Evolutionary conservation across 2,797 vertebrate genomes (phyloP), one percentile per base, ranked within the genome.

Genomic region (Streptopelia turtur): DNA sequence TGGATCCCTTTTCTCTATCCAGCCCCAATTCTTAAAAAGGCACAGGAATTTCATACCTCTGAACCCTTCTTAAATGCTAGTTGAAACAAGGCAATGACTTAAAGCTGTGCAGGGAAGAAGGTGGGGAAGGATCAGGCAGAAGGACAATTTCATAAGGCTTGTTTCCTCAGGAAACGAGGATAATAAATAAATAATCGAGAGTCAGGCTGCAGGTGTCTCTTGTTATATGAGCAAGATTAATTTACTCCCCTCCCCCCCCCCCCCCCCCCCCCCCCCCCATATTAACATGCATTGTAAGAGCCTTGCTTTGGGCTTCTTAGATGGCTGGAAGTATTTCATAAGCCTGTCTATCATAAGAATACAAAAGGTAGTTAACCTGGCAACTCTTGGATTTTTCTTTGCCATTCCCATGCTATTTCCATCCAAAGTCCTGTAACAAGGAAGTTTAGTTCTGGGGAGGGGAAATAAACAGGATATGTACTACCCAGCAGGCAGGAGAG

Each of bases 231-330:
- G 24, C 28, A 79, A 77, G 30, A 37, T 72, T 45, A 68, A 56
- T 68, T 35, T 41, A 15, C 13, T n/a, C 74, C 22, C 43, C 31
- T 22, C 1, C 7, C 2, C 21, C 43, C 14, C 3, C 43, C 31
- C 22, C 1, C 7, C 2, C 21, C 43, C 14, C 3, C 43, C 31
- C 22, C 1, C 7, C 2, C 21, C 43, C 14, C 3, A 5, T 28
- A 71, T 41, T 47, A 66, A 9, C 17, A 43, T 2, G 79, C 17
- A 33, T 30, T 82, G 31, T 59, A 81, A 83, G 23, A 87, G 4
- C 4, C 12, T 85, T 87, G 63, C 27, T 87, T 47, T 69, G 13
- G 18, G 25, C 74, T 92, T 90, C 56, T 75, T 77, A 79, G 11
- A 49, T 24, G 20, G 30, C 11, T 76, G 43, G 15, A 90, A 90